These are phyloP conservation scores for Ptychodera flava DNA, from an alignment of 35 echinoderm and acorn worm genomes.

Conservation along the genomic window DNA sequence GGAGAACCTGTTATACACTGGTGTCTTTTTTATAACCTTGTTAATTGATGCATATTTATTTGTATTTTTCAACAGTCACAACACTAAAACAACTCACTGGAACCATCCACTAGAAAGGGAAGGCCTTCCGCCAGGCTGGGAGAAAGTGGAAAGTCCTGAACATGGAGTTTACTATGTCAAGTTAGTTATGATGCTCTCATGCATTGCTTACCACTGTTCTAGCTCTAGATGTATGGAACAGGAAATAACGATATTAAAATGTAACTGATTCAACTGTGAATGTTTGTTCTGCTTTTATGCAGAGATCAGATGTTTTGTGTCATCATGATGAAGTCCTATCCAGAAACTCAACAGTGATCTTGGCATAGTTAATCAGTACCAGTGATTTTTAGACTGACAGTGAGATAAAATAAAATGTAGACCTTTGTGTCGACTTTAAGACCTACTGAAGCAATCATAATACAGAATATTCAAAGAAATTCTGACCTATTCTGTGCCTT, in stretches of 20 bases:
- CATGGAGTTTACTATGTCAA: slow-evolving; percentile 96
- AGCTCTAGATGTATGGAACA: neutral
- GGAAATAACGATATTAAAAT: no score
- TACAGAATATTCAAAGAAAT: no score
- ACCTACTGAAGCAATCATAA: no score
- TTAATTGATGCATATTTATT: no score
- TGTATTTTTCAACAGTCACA: slow-evolving; percentile 63
- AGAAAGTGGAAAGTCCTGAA: slow-evolving; percentile 88
- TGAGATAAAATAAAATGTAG: no score
- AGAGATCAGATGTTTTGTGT: neutral
- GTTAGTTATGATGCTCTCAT: slow-evolving; percentile 35
- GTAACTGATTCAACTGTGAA: neutral
- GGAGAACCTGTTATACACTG: no score
- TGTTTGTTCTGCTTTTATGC: neutral
- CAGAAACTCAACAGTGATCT: neutral
- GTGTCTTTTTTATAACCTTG: no score
- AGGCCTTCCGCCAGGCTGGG: slow-evolving; percentile 90
- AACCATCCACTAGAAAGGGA: slow-evolving; percentile 94
- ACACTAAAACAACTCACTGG: slow-evolving; percentile 99
- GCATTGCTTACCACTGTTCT: neutral
- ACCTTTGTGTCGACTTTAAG: no score
- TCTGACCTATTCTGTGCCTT: no score
- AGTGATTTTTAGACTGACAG: no score
- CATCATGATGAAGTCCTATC: neutral
- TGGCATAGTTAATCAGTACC: neutral